Evolutionary conservation across 2,113 vertebrate genomes (phyloP).

Genomic region (Porphyrio hochstetteri): DNA sequence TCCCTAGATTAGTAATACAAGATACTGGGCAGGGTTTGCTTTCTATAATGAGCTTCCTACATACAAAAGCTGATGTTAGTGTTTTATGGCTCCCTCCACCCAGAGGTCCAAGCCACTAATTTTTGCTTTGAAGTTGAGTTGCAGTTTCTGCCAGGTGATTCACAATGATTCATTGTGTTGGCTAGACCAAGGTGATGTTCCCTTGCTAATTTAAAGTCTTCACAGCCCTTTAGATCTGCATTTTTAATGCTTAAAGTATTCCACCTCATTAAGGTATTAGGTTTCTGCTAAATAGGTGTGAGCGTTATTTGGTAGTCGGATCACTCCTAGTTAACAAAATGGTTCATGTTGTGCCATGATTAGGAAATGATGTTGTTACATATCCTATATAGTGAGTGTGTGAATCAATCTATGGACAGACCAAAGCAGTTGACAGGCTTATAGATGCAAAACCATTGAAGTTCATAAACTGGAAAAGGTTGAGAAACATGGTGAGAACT

Average conservation of each 20-base stretch:
- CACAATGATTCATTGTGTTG: constrained; percentile 65
- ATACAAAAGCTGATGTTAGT: constrained; percentile 39
- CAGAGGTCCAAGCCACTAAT: constrained; percentile 38
- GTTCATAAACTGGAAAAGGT: background rate
- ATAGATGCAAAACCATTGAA: background rate
- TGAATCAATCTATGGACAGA: constrained; percentile 26
- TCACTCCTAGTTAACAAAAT: constrained; percentile 60
- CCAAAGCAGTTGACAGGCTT: background rate
- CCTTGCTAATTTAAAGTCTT: constrained; percentile 62
- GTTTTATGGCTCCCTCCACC: constrained; percentile 30
- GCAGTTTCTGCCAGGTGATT: constrained; percentile 65
- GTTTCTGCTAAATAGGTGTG: constrained; percentile 56
- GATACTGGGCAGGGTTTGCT: background rate
- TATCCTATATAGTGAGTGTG: constrained; percentile 5
- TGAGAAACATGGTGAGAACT: background rate
- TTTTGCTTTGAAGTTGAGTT: constrained; percentile 73
- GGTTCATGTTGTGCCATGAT: constrained; percentile 54
- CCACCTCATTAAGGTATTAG: constrained; percentile 1
- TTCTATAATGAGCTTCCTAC: constrained; percentile 8
- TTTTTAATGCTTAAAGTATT: constrained; percentile 56
- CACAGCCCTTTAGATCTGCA: constrained; percentile 40
- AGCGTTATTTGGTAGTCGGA: constrained; percentile 5
- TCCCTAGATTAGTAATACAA: background rate
- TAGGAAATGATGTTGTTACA: constrained; percentile 24
- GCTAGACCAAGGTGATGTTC: constrained; percentile 41